phyloP scores from a whole-genome alignment of 2,113 vertebrate genomes.

The Actenoides lindsayi region DNA sequence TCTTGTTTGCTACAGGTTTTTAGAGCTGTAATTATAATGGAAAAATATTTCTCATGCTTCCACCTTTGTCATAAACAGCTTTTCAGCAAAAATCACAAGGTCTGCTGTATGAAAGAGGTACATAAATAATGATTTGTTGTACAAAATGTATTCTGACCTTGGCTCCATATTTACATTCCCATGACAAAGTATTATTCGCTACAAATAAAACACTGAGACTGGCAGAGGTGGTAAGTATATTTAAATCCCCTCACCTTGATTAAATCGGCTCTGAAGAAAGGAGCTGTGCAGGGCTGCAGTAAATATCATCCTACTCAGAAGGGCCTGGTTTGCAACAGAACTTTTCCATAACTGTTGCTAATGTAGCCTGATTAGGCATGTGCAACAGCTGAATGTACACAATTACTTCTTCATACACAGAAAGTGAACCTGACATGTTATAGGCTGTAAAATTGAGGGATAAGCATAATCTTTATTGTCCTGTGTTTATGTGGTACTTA shows the following conservation, averaged over 20 bases:
- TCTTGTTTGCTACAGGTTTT: background rate
- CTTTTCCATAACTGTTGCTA: background rate
- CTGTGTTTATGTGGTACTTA: background rate
- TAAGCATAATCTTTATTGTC: background rate
- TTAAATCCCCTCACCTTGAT: background rate
- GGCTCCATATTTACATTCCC: background rate
- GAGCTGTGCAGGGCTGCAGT: background rate
- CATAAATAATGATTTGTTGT: background rate
- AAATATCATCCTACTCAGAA: background rate
- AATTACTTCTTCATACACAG: accelerated
- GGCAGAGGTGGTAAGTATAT: background rate
- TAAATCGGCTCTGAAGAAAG: background rate
- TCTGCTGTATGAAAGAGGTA: background rate
- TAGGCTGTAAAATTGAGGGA: background rate
- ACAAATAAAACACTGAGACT: background rate
- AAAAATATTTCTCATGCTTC: background rate
- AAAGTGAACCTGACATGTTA: background rate
- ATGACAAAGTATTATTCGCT: background rate
- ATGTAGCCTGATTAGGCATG: too few relatives aligned
- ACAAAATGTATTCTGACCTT: background rate
- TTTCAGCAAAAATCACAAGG: background rate
- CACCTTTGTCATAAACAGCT: background rate
- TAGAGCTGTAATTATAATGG: background rate
- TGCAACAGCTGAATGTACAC: background rate
- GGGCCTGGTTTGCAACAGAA: background rate